Conservation (phyloP, 2,888 invertebrate genomes). For the Volucella inflata region DNA sequence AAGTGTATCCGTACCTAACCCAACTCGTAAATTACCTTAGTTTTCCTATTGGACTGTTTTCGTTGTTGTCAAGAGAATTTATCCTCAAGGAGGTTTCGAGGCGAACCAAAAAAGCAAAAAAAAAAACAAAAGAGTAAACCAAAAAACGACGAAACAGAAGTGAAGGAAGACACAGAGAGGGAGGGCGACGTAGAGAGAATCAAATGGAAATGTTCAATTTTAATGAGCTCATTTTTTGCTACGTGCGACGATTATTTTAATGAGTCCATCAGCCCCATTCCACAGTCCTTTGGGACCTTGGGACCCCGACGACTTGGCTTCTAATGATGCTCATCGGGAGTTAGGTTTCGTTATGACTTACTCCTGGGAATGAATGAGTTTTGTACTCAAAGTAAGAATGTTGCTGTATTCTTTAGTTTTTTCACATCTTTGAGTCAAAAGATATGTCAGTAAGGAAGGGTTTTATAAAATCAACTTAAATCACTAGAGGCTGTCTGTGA, state of each 20-base stretch:
- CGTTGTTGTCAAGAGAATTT: conserved; percentile 16
- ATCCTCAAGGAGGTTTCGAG: conserved; percentile 2
- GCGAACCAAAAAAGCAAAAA: neutral
- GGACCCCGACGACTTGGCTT: neutral
- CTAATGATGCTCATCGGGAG: neutral
- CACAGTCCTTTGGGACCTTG: neutral
- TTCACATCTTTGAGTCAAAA: too few species aligned
- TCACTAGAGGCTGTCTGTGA: too few species aligned
- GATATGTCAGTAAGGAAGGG: too few species aligned
- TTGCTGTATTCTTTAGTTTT: too few species aligned
- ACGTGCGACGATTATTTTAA: conserved; percentile 31
- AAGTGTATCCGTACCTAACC: neutral
- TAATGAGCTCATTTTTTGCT: conserved; percentile 43
- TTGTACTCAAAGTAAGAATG: too few species aligned
- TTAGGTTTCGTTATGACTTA: neutral
- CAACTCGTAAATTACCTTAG: conserved; percentile 32
- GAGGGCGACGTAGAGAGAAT: neutral
- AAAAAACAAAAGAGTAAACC: neutral
- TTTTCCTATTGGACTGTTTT: conserved; percentile 37
- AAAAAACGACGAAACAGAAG: neutral
- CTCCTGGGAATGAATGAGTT: too few species aligned
- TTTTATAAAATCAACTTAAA: too few species aligned
- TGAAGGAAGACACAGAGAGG: neutral
- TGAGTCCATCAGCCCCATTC: neutral
- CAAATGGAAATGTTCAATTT: conserved; percentile 19